Evolutionary conservation across 1,140 invertebrate genomes (phyloP).

Genomic region (Aphelinus certus): DNA sequence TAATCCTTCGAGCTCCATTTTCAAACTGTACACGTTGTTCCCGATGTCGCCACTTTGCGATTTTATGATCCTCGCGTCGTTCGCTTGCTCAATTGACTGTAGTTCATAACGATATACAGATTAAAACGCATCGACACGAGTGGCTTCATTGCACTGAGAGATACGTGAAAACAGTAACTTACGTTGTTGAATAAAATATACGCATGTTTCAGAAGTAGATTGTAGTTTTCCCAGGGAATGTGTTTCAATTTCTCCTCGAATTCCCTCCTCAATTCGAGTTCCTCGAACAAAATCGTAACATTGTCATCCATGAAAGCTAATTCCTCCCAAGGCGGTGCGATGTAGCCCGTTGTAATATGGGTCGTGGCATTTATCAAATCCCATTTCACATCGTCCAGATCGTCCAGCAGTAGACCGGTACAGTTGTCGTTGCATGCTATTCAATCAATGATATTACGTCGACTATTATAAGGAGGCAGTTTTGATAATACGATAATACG

Average conservation of each 20-base stretch:
- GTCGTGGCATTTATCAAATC: conserved; percentile 66
- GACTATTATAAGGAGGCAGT: no score
- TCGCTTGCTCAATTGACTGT: conserved; percentile 47
- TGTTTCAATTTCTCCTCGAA: conserved; percentile 50
- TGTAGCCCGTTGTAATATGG: conserved; percentile 71
- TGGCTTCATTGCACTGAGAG: background rate
- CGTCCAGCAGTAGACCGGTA: conserved; percentile 82
- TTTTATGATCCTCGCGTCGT: conserved; percentile 49
- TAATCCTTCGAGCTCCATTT: conserved; percentile 55
- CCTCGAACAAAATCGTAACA: conserved; percentile 46
- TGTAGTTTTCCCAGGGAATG: conserved; percentile 56
- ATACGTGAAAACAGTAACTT: conserved; percentile 29
- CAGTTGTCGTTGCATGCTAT: conserved; percentile 92
- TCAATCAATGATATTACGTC: no score
- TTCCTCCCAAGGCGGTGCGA: conserved; percentile 78
- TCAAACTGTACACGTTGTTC: conserved; percentile 59
- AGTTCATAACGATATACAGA: background rate
- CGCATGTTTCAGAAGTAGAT: conserved; percentile 46
- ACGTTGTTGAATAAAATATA: conserved; percentile 50
- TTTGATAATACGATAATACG: no score
- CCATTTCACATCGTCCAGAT: conserved; percentile 71
- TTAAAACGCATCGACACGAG: no score
- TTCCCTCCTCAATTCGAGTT: conserved; percentile 49
- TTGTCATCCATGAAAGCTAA: conserved; percentile 66
- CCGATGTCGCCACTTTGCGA: conserved; percentile 55